Evolutionary conservation across 1,140 invertebrate species (phyloP).

Genomic region (Aphidius ervi): DNA sequence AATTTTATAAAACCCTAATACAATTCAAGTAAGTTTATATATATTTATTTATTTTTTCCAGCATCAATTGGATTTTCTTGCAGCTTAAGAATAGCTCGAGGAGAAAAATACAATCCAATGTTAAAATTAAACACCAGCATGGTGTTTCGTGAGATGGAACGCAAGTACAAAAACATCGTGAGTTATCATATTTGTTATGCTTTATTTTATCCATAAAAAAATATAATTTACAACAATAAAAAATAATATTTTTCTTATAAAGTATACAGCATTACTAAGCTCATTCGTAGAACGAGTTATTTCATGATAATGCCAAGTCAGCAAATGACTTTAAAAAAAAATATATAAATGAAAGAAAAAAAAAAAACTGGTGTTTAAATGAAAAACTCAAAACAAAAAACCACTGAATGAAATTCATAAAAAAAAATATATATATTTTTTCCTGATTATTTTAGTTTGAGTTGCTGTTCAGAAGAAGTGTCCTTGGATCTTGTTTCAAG

Average conservation of each 20-base stretch:
- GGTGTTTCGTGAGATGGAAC: conserved; percentile 57
- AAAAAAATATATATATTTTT: conserved; percentile 14
- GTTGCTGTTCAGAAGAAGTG: conserved; percentile 49
- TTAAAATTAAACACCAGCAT: conserved; percentile 54
- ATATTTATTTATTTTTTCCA: conserved; percentile 40
- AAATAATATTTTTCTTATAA: conserved; percentile 6
- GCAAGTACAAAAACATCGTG: conserved; percentile 61
- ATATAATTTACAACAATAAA: neutral
- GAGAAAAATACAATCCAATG: conserved; percentile 63
- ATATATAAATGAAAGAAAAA: neutral
- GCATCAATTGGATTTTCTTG: conserved; percentile 67
- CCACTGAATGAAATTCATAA: neutral
- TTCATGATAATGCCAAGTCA: conserved; percentile 9
- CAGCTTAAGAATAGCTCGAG: conserved; percentile 61
- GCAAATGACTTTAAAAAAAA: neutral
- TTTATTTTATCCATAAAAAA: neutral
- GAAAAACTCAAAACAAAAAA: conserved; percentile 1
- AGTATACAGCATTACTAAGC: neutral
- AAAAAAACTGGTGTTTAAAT: neutral
- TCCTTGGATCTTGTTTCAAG: conserved; percentile 60
- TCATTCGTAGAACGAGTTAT: conserved; percentile 1
- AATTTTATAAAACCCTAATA: conserved; percentile 7
- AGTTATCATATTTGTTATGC: conserved; percentile 31
- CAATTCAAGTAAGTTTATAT: neutral
- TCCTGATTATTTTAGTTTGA: conserved; percentile 45